These are phyloP conservation scores for Leucophenga maculata DNA, from an alignment of 2,888 invertebrate genomes.

Conservation along the genomic window DNA sequence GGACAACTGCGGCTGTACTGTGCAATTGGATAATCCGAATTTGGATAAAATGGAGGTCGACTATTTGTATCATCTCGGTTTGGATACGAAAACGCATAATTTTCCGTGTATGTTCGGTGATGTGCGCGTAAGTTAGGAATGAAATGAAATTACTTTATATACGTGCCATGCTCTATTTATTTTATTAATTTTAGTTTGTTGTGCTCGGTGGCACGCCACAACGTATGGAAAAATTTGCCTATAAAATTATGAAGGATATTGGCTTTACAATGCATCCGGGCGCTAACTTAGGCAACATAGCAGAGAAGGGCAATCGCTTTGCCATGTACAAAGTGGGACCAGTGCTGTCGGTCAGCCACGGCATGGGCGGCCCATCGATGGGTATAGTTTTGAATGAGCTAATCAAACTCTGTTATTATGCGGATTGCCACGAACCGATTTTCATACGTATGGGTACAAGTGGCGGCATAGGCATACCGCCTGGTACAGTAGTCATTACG, in stretches of 20 bases:
- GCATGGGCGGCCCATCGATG: conserved; percentile 96
- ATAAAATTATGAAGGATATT: conserved; percentile 89
- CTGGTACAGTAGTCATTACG: conserved; percentile 92
- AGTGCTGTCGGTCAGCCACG: conserved; percentile 76
- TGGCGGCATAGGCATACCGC: conserved; percentile 90
- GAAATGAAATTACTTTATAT: background rate
- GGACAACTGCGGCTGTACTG: conserved; percentile 3
- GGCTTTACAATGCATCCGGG: conserved; percentile 89
- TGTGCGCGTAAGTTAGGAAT: conserved; percentile 80
- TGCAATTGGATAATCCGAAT: conserved; percentile 76
- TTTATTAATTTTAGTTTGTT: too few relatives aligned
- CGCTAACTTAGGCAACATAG: conserved; percentile 87
- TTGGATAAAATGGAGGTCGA: conserved; percentile 91
- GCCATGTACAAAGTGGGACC: conserved; percentile 89
- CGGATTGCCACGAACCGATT: conserved; percentile 85
- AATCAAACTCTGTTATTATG: conserved; percentile 93
- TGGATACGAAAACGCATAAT: conserved; percentile 86
- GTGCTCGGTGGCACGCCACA: conserved; percentile 96
- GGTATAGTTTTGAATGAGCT: conserved; percentile 94
- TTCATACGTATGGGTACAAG: conserved; percentile 94
- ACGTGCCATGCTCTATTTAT: too few relatives aligned
- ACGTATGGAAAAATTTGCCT: conserved; percentile 91
- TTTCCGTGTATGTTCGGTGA: conserved; percentile 94
- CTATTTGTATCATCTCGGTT: conserved; percentile 90
- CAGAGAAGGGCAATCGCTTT: conserved; percentile 89